A percentile compares a stretch with the other conserved stretches of the same genome.
Evolutionary conservation across 2,888 invertebrate species (phyloP).

Genomic region (Caenorhabditis sinica): DNA sequence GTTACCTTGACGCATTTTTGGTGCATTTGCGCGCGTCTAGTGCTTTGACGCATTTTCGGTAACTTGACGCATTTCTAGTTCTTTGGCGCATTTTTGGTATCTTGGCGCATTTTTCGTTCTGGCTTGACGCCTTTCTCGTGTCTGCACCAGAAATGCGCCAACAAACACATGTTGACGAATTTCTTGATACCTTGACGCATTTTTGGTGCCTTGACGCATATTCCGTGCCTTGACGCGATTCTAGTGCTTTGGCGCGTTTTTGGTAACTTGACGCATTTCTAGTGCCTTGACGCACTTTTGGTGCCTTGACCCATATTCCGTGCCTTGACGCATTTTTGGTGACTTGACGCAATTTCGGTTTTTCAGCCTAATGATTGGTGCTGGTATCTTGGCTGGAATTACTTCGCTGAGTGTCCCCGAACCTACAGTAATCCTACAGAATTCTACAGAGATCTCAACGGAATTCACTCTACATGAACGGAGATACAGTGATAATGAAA

Average conservation of each 20-base stretch:
- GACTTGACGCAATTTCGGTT: neutral
- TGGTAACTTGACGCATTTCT: neutral
- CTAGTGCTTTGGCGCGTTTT: neutral
- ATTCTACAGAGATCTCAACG: neutral
- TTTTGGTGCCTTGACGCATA: neutral
- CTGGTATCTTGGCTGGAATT: slow-evolving; percentile 27
- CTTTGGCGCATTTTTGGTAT: neutral
- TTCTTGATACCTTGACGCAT: neutral
- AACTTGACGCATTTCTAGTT: neutral
- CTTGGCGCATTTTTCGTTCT: neutral
- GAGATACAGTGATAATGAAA: slow-evolving; percentile 65
- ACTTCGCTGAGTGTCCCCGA: slow-evolving; percentile 23
- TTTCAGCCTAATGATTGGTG: slow-evolving; percentile 46
- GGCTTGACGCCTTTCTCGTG: neutral
- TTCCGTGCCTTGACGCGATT: neutral
- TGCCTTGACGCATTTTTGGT: neutral
- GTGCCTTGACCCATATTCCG: neutral
- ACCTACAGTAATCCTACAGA: slow-evolving; percentile 6
- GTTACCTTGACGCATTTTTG: slow-evolving; percentile 27
- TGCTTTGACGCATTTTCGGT: slow-evolving; percentile 4
- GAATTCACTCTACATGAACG: slow-evolving; percentile 7
- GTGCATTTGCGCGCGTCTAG: slow-evolving; percentile 3
- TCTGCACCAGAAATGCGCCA: too few species aligned
- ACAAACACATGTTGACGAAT: too few species aligned
- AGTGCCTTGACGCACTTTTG: slow-evolving; percentile 15